These are phyloP conservation scores for Pterobdella sp. DNA, from an alignment of 2,888 invertebrate genomes.

Conservation along the genomic window DNA sequence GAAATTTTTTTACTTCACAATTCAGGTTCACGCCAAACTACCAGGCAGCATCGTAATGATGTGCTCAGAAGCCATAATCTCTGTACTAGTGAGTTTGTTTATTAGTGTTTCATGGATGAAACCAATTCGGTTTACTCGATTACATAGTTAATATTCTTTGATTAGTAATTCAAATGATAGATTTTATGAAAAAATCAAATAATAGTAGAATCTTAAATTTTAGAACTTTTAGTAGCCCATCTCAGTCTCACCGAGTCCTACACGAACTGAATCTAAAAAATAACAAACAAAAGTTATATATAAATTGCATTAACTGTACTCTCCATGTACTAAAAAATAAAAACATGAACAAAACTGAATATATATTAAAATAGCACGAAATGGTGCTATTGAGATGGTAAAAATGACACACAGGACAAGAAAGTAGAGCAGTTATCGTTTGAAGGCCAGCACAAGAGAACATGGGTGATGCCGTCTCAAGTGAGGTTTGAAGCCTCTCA, in stretches of 20 bases:
- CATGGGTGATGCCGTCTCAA: background rate
- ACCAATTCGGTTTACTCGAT: no score
- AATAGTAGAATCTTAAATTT: background rate
- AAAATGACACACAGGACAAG: background rate
- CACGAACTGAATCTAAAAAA: no score
- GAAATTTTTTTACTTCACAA: no score
- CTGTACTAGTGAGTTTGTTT: background rate
- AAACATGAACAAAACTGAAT: no score
- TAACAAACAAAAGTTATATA: no score
- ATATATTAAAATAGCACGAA: no score
- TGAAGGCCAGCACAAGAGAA: background rate
- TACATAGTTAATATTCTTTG: slow-evolving; percentile 1
- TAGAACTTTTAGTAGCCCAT: background rate
- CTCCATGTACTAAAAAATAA: no score
- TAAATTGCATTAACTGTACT: no score
- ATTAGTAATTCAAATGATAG: background rate
- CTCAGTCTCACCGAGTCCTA: no score
- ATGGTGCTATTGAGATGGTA: no score
- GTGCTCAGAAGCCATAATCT: slow-evolving; percentile 4
- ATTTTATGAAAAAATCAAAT: background rate
- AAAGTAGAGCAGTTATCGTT: background rate
- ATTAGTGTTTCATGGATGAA: background rate
- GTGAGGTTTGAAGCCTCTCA: no score
- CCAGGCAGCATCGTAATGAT: slow-evolving; percentile 11
- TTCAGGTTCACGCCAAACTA: background rate